Conservation (phyloP, 2,797 vertebrate species). For the Microchirus variegatus region DNA sequence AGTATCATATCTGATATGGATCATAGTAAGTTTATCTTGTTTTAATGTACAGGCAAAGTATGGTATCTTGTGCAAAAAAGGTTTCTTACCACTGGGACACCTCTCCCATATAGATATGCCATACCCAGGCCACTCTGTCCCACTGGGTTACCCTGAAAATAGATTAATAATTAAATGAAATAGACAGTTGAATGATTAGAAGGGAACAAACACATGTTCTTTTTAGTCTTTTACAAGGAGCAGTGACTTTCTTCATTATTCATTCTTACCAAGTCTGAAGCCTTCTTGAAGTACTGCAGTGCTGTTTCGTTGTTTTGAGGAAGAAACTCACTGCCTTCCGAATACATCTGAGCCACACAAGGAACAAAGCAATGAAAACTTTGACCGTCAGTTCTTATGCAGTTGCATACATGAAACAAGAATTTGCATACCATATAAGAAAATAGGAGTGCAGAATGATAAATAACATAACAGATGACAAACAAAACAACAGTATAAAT, state of each 20-base stretch:
- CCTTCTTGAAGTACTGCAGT: slow-evolving; percentile 97
- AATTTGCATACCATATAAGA: neutral
- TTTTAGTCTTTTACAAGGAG: neutral
- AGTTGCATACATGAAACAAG: no score
- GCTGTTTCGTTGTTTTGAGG: slow-evolving; percentile 98
- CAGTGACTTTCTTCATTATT: neutral
- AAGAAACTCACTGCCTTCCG: slow-evolving; percentile 94
- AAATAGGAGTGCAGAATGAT: neutral
- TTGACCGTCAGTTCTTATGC: no score
- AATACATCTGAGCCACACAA: slow-evolving; percentile 90
- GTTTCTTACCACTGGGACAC: slow-evolving; percentile 92
- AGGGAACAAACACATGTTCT: neutral
- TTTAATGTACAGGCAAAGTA: neutral
- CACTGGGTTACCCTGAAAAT: slow-evolving; percentile 92
- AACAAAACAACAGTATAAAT: no score
- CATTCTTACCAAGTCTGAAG: slow-evolving; percentile 92
- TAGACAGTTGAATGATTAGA: no score
- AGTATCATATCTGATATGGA: neutral
- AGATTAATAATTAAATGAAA: neutral
- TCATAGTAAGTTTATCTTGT: neutral
- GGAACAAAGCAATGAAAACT: neutral
- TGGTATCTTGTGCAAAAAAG: neutral
- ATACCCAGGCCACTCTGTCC: slow-evolving; percentile 98
- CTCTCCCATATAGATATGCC: slow-evolving; percentile 97
- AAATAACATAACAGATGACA: neutral